These are phyloP conservation scores for Ceyx erithaca DNA, from an alignment of 2,797 vertebrate genomes.

Conservation along the genomic window DNA sequence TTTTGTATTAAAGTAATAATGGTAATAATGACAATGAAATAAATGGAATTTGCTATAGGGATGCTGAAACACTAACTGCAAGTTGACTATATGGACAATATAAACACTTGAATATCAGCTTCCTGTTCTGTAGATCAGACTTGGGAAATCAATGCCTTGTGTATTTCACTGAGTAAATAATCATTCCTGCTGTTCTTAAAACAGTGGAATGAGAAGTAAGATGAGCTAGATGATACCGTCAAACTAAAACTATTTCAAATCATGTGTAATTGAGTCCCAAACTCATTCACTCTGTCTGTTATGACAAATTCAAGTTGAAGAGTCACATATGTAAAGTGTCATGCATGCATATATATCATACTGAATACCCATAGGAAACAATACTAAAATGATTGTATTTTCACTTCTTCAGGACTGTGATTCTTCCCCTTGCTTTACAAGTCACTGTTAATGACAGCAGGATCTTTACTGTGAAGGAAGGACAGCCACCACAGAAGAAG, in stretches of 20 bases:
- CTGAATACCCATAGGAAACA: background rate
- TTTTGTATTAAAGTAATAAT: background rate
- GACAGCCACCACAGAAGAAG: background rate
- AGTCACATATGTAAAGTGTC: background rate
- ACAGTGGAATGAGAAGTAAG: background rate
- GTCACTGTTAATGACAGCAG: background rate
- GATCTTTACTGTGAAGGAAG: rapidly evolving
- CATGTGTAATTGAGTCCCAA: background rate
- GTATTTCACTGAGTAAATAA: background rate
- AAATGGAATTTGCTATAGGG: background rate
- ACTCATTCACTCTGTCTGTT: background rate
- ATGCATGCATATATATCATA: too few species aligned
- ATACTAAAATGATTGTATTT: background rate
- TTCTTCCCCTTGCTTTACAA: background rate
- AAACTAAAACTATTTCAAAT: background rate
- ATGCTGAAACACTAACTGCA: background rate
- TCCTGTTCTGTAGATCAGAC: background rate
- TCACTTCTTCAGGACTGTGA: background rate
- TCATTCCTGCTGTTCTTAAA: background rate
- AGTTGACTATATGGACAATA: background rate
- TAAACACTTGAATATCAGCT: background rate
- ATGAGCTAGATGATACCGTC: background rate
- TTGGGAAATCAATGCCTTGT: background rate
- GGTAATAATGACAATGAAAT: background rate
- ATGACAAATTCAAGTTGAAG: background rate